phyloP scores from a whole-genome alignment of 2,888 invertebrate species.

The Acleris holmiana region DNA sequence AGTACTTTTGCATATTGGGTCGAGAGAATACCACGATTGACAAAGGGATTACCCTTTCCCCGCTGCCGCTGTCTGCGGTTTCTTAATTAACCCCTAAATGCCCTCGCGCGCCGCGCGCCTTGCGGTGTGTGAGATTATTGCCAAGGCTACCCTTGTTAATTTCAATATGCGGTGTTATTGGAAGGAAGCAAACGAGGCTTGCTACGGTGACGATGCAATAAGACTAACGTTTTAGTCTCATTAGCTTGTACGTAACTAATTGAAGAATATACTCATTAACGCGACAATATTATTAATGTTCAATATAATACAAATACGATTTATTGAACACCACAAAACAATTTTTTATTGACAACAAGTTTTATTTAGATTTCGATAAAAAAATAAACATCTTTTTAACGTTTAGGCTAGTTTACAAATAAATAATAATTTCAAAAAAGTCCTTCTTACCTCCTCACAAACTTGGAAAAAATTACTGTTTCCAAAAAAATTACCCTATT shows the following conservation, averaged over 20 bases:
- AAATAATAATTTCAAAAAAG: too few species aligned
- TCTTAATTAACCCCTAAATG: constrained; percentile 83
- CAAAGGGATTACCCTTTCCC: constrained; percentile 75
- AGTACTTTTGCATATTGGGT: neutral
- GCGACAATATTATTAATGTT: too few species aligned
- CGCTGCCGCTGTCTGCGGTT: constrained; percentile 71
- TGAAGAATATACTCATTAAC: too few species aligned
- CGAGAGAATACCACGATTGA: constrained; percentile 64
- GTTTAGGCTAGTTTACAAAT: too few species aligned
- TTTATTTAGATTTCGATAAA: too few species aligned
- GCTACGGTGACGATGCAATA: constrained; percentile 41
- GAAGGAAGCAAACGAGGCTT: constrained; percentile 66
- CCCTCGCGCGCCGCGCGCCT: constrained; percentile 65
- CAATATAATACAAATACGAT: too few species aligned
- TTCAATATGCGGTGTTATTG: constrained; percentile 76
- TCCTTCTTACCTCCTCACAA: too few species aligned
- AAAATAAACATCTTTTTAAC: too few species aligned
- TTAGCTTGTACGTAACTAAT: neutral
- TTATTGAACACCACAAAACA: too few species aligned
- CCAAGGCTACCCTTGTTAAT: constrained; percentile 75
- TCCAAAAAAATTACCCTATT: neutral
- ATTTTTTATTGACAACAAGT: too few species aligned
- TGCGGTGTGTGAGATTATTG: constrained; percentile 76
- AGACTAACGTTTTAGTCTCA: neutral
- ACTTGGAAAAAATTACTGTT: too few species aligned